phyloP scores from a whole-genome alignment of 2,888 invertebrate species.

The Tanytarsus gracilentus region DNA sequence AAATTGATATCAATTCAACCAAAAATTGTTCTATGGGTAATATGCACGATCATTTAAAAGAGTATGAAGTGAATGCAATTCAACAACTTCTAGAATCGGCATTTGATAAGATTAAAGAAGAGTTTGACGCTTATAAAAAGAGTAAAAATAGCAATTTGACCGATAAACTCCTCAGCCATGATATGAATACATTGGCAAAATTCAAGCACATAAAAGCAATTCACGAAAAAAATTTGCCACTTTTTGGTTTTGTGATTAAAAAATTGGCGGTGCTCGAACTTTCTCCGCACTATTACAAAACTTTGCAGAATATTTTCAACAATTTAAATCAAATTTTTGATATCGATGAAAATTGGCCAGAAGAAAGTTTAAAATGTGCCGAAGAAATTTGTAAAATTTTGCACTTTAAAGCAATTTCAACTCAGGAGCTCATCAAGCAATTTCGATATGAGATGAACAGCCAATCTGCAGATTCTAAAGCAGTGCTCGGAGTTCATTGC shows the following conservation, averaged over 20 bases:
- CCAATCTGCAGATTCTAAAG: background rate
- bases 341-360: background rate
- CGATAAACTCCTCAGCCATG: background rate
- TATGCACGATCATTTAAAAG: too few relatives aligned
- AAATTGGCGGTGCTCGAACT: background rate
- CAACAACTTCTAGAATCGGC: background rate
- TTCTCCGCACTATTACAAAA: background rate
- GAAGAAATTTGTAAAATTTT: background rate
- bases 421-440: background rate
- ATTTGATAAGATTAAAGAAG: background rate
- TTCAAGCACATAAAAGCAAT: background rate
- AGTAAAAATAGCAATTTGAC: background rate
- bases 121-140: background rate
- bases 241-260: background rate
- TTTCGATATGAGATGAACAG: background rate
- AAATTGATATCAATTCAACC: too few relatives aligned
- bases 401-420: background rate
- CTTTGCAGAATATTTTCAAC: background rate
- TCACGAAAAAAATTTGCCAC: background rate
- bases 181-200: background rate
- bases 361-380: background rate
- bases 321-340: background rate
- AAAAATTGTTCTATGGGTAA: too few relatives aligned
- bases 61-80: background rate
- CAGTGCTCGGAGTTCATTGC: background rate